Base-by-base conservation (phyloP, 64 coral and sea anemone genomes). In the Anthopleura sola region DNA sequence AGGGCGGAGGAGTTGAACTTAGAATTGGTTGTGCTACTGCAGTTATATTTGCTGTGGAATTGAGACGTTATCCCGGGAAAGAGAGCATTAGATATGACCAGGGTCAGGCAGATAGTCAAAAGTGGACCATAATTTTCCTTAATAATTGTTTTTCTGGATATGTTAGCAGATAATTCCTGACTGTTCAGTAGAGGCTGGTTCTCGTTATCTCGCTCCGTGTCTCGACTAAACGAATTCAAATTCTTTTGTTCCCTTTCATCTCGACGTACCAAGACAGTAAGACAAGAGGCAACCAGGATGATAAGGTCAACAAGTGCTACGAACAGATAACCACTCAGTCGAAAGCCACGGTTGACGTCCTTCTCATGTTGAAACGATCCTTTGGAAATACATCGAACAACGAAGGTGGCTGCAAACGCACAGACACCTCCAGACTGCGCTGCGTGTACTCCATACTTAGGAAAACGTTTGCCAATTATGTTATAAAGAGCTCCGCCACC, bases 351-450 rank as follows among this genome's bases (percentile, higher is more conserved):
- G 55, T 77, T 77, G 7, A 21, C 77, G 80, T 92, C 46, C 75
- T 78, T 83, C 14, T 86, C 83, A 9, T 92, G 90, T 47, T 92
- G 86, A 89, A 96, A 96, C 37, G 94, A 96, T 24, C 90, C 94
- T 74, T 96, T 96, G 0, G 94, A 96, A 23, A 96, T 86, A 53
- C 94, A 96, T 9, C 94, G 90, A 60, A 96, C 88, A 19, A 96
- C 83, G 40, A 96, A 96, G 0, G 94, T 96, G 5, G 94, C 94
- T 56, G 94, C 94, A 21, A 96, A 96, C 10, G 94, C 94, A 50
- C 94, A 96, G 24, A 96, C 94, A 28, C 94, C 94, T 6, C 94
- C 94, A 16, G 94, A 96, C 19, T 96, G 94, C 14, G 94, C 94
- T 33, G 94, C 94, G 36, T 92, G 94, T 9, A 96, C 46, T 13